Evolutionary conservation across 35 echinoderm and acorn worm genomes (phyloP), one percentile per base, ranked within the genome.

Genomic region (Heliocidaris tuberculata): DNA sequence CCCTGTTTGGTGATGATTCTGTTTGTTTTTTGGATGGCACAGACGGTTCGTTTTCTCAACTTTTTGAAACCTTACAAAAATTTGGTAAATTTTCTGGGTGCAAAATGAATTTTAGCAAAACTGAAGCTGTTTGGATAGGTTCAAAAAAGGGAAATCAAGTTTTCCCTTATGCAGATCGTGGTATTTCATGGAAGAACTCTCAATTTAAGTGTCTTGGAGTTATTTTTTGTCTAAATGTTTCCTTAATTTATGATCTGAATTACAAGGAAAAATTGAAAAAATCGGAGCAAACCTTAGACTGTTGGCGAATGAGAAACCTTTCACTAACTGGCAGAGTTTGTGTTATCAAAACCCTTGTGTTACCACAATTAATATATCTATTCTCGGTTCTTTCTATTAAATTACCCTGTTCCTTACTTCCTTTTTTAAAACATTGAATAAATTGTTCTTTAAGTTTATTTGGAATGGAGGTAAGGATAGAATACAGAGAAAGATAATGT

Each of bases 211-310:
- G 49, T 60, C 31, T 94, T 7, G 93, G 93, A 16, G 59, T 94
- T 65, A 30, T 60, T 65, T 94, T 94, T 65, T 70, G 9, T 94
- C n/a, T 70, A 9, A 31, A 93, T 24, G 70, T 85, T 85, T 19
- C 31, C 49, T 49, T 47, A 94, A 60, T 60, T 31, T 13, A 70
- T 94, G 93, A 94, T 60, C 4, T 94, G 35, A 42, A 50, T 13
- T 94, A 94, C 61, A 94, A 94, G 31, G 93, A 60, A 4, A 94
- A 94, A 94, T 70, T 94, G 24, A 94, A 94, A 65, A 50, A 71
- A 70, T 61, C 61, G 27, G 93, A 70, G 60, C 49, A 29, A 65
- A 94, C 50, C 19, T 70, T 94, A 65, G 61, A 94, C 86, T 89
- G 86, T 6, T 89, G 86, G 86, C 24, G 32, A 89, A 89, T 32